These are phyloP conservation scores for Poecilus cupreus DNA, from an alignment of 2,888 invertebrate genomes.

Conservation along the genomic window DNA sequence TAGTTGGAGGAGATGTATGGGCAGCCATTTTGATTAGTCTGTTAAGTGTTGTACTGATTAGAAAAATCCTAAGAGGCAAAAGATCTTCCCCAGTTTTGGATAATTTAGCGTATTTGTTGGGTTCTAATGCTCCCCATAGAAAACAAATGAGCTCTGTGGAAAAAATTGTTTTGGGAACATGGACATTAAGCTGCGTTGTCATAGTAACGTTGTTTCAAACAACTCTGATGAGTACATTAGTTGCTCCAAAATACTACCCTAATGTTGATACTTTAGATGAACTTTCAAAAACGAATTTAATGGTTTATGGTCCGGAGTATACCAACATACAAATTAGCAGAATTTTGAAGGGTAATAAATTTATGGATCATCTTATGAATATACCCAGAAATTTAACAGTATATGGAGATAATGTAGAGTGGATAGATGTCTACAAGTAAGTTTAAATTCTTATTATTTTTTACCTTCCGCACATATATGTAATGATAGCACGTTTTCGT, in stretches of 20 bases:
- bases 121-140: constrained; percentile 34
- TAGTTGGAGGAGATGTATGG: constrained; percentile 45
- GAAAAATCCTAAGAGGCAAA: constrained; percentile 14
- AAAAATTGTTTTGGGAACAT: constrained; percentile 25
- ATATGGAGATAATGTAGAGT: constrained; percentile 41
- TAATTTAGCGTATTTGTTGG: constrained; percentile 33
- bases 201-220: constrained; percentile 46
- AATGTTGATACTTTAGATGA: constrained; percentile 42
- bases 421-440: constrained; percentile 52
- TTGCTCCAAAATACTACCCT: constrained; percentile 41
- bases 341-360: constrained; percentile 5
- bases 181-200: constrained; percentile 43
- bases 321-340: constrained; percentile 30
- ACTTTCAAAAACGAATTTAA: constrained; percentile 2
- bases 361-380: constrained; percentile 1
- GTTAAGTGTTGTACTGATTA: background rate
- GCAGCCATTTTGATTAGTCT: constrained; percentile 16
- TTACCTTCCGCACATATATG: too few relatives aligned
- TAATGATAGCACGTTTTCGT: too few relatives aligned
- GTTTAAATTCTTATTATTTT: background rate
- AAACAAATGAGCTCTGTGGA: background rate
- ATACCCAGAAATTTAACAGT: constrained; percentile 32
- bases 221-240: constrained; percentile 47
- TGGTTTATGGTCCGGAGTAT: constrained; percentile 33
- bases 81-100: constrained; percentile 36